Conservation (phyloP, 1,140 invertebrate species). For the Drosophila aff. region DNA sequence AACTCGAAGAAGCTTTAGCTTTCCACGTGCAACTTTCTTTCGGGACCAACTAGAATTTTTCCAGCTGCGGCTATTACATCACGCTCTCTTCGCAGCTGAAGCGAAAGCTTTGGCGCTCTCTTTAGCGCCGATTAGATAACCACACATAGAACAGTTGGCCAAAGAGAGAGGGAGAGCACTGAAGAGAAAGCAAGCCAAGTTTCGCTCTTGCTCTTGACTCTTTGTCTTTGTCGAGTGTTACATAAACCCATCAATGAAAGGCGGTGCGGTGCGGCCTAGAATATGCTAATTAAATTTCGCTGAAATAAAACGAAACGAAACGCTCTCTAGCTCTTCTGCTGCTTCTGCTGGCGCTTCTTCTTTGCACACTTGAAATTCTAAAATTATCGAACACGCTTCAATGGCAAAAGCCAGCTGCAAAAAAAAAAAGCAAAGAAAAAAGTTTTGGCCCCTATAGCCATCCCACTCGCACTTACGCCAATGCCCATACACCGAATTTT, state of each 20-base stretch:
- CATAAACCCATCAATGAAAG: constrained; percentile 66
- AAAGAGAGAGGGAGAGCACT: constrained; percentile 9
- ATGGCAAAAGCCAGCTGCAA: constrained; percentile 51
- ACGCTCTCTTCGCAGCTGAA: constrained; percentile 36
- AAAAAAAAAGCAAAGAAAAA: constrained; percentile 15
- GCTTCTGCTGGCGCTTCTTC: constrained; percentile 12
- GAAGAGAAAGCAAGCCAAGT: constrained; percentile 11
- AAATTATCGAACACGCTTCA: constrained; percentile 65
- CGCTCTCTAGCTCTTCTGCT: not conserved
- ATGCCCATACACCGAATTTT: constrained; percentile 17
- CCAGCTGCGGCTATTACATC: constrained; percentile 63
- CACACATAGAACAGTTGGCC: constrained; percentile 7
- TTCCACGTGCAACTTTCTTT: constrained; percentile 48
- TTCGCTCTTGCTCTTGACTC: constrained; percentile 10
- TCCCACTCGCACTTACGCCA: constrained; percentile 17
- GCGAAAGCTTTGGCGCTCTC: constrained; percentile 24
- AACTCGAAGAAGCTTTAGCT: constrained; percentile 20
- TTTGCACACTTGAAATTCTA: constrained; percentile 67
- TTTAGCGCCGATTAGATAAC: constrained; percentile 44
- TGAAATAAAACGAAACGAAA: constrained; percentile 24
- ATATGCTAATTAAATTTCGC: constrained; percentile 65
- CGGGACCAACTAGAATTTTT: constrained; percentile 25
- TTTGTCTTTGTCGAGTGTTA: constrained; percentile 49
- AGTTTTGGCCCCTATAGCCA: constrained; percentile 32
- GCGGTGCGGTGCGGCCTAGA: constrained; percentile 29